Base-by-base conservation (phyloP, 2,797 vertebrate species). In the Sarcophilus harrisii region DNA sequence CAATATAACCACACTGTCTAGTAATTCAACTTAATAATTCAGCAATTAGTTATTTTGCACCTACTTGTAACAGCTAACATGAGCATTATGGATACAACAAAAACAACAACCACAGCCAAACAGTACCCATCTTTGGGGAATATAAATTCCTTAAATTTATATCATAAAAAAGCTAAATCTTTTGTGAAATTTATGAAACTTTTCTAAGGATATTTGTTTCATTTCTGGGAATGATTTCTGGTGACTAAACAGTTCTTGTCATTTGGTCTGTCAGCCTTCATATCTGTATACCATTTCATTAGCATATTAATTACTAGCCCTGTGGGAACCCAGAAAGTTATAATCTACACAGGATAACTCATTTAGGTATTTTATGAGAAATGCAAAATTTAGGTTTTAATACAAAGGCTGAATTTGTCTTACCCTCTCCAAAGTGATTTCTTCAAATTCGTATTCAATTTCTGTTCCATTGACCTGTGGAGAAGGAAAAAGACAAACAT, bases 371-470 rank as follows among this genome's bases (percentile, higher is more conserved):
- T 57, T 58, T 95, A 94, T 90, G 38, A 90, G 12, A 10, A 96
- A 90, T 58, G 8, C 49, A 95, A 95, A 52, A 91, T 60, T 62
- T 89, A 93, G 57, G 55, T 59, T 93, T 93, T 92, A 0, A 91
- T 21, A 90, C 32, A 58, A 97, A 12, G 87, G 94, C 57, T 21
- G 92, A 93, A 92, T 96, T 58, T 87, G 28, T 99, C 99, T 99
- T 98, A 99, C 99, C 99, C 99, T 99, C 96, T 99, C 99, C 97
- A 99, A 97, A 97, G 99, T 99, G 98, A 99, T 99, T 99, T 99
- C 99, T 98, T 99, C 99, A 99, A 99, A 99, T 98, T 99, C 99
- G 98, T 99, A 99, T 98, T 99, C 99, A 96, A 99, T 99, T 99
- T 99, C 99, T 97, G 99, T 99, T 97, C 99, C 99, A 94, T 99